Evolutionary conservation across 1,140 invertebrate species (phyloP).

Genomic region (Drosophila nikananu): DNA sequence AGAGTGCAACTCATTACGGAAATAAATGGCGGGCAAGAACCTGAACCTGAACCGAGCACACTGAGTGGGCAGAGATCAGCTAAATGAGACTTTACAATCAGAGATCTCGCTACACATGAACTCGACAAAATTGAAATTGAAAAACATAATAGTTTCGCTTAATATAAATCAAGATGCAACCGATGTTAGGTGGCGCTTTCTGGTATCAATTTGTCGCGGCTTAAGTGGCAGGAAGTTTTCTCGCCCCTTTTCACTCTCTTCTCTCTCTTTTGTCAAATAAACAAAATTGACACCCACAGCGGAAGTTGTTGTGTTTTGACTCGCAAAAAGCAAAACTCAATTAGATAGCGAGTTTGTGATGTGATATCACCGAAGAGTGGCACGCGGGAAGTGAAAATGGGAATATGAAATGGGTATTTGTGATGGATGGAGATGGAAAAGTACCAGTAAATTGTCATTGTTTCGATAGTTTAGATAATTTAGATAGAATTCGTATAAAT

Average conservation of each 20-base stretch:
- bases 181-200: conserved; percentile 52
- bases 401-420: background rate
- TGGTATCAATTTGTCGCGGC: conserved; percentile 62
- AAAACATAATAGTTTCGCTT: conserved; percentile 32
- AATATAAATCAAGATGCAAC: conserved; percentile 47
- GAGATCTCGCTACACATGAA: conserved; percentile 4
- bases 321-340: conserved; percentile 36
- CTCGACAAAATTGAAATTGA: conserved; percentile 24
- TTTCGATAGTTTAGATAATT: background rate
- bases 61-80: conserved; percentile 21
- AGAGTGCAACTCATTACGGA: conserved; percentile 60
- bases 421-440: background rate
- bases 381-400: background rate
- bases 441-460: background rate
- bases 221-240: conserved; percentile 58
- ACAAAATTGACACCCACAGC: conserved; percentile 47
- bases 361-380: conserved; percentile 19
- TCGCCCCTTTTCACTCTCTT: conserved; percentile 2
- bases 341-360: conserved; percentile 12
- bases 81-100: conserved; percentile 16
- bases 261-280: conserved; percentile 2
- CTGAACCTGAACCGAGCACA: conserved; percentile 6
- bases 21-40: conserved; percentile 37
- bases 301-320: conserved; percentile 44
- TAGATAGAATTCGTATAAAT: background rate